phyloP scores from a whole-genome alignment of 2,113 vertebrate species.

The Petromus typicus region DNA sequence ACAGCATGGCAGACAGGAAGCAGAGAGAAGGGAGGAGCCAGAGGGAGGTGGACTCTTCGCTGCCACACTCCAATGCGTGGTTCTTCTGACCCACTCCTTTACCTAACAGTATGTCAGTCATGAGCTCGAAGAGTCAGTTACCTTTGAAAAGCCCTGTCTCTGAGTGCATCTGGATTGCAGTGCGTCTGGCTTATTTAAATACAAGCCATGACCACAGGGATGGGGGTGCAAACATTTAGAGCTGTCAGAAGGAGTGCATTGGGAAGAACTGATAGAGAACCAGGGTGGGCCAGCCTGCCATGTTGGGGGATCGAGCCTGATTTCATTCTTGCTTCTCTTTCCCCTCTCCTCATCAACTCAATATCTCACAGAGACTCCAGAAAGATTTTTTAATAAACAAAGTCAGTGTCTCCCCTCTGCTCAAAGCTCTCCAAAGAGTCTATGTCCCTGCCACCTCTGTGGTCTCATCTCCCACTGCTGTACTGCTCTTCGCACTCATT shows the following conservation, averaged over 20 bases:
- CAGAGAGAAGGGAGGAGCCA: background rate
- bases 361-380: background rate
- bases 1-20: background rate
- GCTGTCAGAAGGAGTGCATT: background rate
- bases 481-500: background rate
- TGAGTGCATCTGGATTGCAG: background rate
- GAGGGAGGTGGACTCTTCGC: background rate
- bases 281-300: background rate
- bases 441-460: background rate
- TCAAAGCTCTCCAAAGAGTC: background rate
- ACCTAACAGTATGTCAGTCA: background rate
- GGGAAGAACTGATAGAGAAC: background rate
- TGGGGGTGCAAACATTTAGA: background rate
- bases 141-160: background rate
- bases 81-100: background rate
- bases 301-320: background rate
- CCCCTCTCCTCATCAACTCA: background rate
- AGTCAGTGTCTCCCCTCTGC: background rate
- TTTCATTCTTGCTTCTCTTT: background rate
- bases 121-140: background rate
- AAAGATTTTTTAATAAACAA: background rate
- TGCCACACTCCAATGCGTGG: background rate
- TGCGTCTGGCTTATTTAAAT: too few relatives aligned
- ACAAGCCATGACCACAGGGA: background rate
- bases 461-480: background rate